These are phyloP conservation scores for Poecile montanus DNA, from an alignment of 2,797 vertebrate species.

Conservation along the genomic window DNA sequence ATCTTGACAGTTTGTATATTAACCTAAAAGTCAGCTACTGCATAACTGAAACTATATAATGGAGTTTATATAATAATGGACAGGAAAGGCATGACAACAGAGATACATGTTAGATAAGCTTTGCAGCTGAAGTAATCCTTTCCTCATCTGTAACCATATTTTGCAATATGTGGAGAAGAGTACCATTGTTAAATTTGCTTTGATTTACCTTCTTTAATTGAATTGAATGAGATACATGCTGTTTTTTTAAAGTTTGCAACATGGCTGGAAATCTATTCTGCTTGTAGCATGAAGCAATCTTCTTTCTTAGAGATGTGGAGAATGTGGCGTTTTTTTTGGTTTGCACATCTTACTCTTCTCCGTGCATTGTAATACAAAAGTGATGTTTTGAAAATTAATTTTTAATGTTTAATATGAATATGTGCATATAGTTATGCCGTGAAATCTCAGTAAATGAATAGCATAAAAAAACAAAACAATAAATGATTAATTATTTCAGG, in stretches of 20 bases:
- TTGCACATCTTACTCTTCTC: slow-evolving; percentile 74
- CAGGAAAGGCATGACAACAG: slow-evolving; percentile 62
- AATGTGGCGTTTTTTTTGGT: slow-evolving; percentile 38
- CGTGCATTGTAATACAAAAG: slow-evolving; percentile 65
- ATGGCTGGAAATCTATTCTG: slow-evolving; percentile 44
- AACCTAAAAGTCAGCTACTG: slow-evolving; percentile 61
- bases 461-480: slow-evolving; percentile 43
- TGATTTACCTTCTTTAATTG: slow-evolving; percentile 41
- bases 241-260: slow-evolving; percentile 27
- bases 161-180: slow-evolving; percentile 76
- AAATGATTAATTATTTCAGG: slow-evolving; percentile 52
- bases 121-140: slow-evolving; percentile 61
- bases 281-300: slow-evolving; percentile 62
- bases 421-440: slow-evolving; percentile 70
- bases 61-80: slow-evolving; percentile 56
- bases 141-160: slow-evolving; percentile 49
- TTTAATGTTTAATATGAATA: slow-evolving; percentile 72
- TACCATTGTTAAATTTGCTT: slow-evolving; percentile 46
- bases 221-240: slow-evolving; percentile 33
- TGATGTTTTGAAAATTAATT: slow-evolving; percentile 66
- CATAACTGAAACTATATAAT: slow-evolving; percentile 61
- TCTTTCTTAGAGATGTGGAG: slow-evolving; percentile 43
- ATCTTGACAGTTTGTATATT: slow-evolving; percentile 68
- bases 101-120: slow-evolving; percentile 59
- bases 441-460: slow-evolving; percentile 65